Conservation (phyloP, 1,140 invertebrate species). For the fruit fly (Drosophila melanogaster) region DNA sequence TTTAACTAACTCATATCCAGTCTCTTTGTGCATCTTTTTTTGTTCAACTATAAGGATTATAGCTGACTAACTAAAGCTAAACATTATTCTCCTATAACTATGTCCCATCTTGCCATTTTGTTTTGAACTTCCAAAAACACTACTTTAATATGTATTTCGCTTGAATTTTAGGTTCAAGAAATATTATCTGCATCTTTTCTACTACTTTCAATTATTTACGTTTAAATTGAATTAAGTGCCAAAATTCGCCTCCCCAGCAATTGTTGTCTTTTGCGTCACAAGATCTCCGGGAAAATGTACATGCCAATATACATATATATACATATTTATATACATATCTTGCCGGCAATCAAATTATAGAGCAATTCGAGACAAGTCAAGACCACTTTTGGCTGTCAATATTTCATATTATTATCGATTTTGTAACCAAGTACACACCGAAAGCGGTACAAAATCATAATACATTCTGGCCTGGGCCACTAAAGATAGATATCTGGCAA, state of each 20-base stretch:
- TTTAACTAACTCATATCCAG: no score
- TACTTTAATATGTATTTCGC: not conserved
- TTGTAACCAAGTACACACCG: conserved; percentile 17
- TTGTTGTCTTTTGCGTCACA: not conserved
- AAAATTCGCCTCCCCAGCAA: not conserved
- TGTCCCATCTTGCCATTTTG: no score
- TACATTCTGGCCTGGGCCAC: conserved; percentile 28
- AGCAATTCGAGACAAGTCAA: conserved; percentile 33
- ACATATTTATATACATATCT: conserved; percentile 12
- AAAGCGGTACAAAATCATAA: conserved; percentile 30
- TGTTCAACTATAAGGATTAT: no score
- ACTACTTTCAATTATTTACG: conserved; percentile 12
- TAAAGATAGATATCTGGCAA: conserved; percentile 61
- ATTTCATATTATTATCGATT: conserved; percentile 58
- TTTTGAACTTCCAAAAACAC: not conserved
- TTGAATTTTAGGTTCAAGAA: not conserved
- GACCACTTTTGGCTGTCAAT: conserved; percentile 42
- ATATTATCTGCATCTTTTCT: not conserved
- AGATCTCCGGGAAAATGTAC: conserved; percentile 11
- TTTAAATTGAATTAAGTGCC: conserved; percentile 13
- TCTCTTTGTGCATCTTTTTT: no score
- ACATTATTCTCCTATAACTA: no score
- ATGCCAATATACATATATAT: conserved; percentile 2
- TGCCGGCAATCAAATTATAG: conserved; percentile 49
- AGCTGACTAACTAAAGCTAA: no score